Evolutionary conservation across 1,140 invertebrate genomes (phyloP), one percentile per base, ranked within the genome.

Genomic region (Mercenaria mercenaria): DNA sequence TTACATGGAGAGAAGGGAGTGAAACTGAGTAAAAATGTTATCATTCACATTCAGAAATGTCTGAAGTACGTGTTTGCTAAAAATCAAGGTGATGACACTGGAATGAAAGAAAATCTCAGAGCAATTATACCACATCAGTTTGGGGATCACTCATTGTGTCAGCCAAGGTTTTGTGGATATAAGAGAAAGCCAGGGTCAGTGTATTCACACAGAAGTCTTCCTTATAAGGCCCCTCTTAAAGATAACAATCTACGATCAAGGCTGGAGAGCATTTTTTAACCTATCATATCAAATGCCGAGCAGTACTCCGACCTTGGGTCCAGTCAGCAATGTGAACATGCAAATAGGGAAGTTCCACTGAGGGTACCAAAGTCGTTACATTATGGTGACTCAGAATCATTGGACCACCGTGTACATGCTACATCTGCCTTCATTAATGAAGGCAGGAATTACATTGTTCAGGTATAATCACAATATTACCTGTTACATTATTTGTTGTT

Each of bases 61-160:
- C 2, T 84, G 13, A 81, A 84, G 39, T 91, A 89, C 81, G 76
- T 77, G 11, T 89, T 91, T 83, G 32, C 90, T 18, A 91, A 88
- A 85, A 88, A 89, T 41, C 80, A 85, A 81, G 56, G 80, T 39
- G 50, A 89, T n/a, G 1, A 20, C 59, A 74, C 77, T n/a, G 74
- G 41, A 41, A 41, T 91, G 59, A 47, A 76, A 72, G 80, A 86
- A 37, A 91, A 91, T 79, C 37, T 91, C 13, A 29, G 80, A 39
- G 90, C 82, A 8, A 59, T 91, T 20, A 61, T 86, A 52, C 82
- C 61, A 11, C 86, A 91, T 34, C 74, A 91, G 34, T 89, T 87
- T 89, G 90, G 76, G 10, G 88, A 86, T 26, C 87, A 69, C 41
- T 34, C 0, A 23, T n/a, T 67, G 6, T 88, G 87, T 74, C 20